Conservation (phyloP, 2,888 invertebrate species). For the Acleris emargana region DNA sequence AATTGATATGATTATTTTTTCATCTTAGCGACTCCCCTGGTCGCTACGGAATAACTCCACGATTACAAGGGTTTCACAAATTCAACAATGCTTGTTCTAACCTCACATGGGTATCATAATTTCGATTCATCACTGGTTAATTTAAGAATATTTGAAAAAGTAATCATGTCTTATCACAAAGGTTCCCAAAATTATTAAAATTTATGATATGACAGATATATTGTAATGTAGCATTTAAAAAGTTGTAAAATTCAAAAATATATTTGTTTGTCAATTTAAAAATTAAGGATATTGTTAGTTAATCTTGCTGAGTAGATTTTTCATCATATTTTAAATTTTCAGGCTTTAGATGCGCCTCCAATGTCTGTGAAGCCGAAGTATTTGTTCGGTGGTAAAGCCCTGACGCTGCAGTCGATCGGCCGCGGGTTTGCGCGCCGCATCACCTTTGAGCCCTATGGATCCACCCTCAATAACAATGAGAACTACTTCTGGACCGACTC, state of each 20-base stretch:
- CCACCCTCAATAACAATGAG: conserved; percentile 85
- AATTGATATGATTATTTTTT: conserved; percentile 70
- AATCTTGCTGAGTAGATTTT: conserved; percentile 45
- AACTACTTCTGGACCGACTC: conserved; percentile 93
- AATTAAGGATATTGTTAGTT: conserved; percentile 13
- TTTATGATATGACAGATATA: not conserved
- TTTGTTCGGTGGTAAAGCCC: conserved; percentile 87
- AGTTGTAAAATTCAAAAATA: not conserved
- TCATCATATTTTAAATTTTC: conserved; percentile 60
- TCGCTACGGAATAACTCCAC: not conserved
- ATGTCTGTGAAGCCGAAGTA: conserved; percentile 79
- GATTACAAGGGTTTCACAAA: conserved; percentile 18
- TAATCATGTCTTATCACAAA: conserved; percentile 51
- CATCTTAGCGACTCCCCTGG: conserved; percentile 40
- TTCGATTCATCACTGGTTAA: conserved; percentile 12
- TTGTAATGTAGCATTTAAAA: not conserved
- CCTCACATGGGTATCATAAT: conserved; percentile 22
- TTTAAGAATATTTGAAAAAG: conserved; percentile 47
- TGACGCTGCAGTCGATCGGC: conserved; percentile 87
- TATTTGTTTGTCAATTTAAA: not conserved
- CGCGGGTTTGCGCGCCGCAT: conserved; percentile 89
- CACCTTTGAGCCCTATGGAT: conserved; percentile 87
- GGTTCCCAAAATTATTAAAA: conserved; percentile 9
- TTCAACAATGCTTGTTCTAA: conserved; percentile 26
- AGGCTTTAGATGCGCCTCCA: conserved; percentile 73